These are phyloP conservation scores for Eulithis prunata DNA, from an alignment of 2,888 invertebrate genomes.

Conservation along the genomic window DNA sequence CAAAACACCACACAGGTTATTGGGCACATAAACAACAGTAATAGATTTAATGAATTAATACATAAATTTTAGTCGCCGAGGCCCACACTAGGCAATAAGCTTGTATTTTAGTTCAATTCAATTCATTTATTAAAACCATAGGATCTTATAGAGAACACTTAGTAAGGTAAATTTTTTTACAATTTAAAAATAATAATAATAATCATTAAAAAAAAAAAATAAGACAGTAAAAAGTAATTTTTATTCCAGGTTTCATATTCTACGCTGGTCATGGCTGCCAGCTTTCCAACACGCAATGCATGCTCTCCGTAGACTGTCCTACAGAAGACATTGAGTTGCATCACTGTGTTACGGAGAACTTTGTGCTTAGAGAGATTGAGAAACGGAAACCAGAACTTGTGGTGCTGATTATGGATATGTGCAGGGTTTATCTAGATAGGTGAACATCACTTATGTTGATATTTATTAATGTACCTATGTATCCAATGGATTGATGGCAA, in stretches of 20 bases:
- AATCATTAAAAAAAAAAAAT: no score
- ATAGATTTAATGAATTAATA: no score
- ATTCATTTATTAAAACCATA: no score
- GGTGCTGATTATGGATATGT: slow-evolving; percentile 84
- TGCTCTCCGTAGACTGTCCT: slow-evolving; percentile 79
- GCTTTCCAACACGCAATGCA: slow-evolving; percentile 76
- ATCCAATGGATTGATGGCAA: not conserved
- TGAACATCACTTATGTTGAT: not conserved
- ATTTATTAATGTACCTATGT: not conserved
- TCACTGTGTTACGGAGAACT: slow-evolving; percentile 78
- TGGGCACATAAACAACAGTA: no score
- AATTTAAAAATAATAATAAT: no score
- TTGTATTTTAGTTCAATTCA: no score
- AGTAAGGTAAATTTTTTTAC: no score
- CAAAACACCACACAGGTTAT: no score
- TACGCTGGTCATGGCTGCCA: slow-evolving; percentile 85
- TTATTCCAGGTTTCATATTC: slow-evolving; percentile 77
- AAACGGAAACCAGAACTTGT: slow-evolving; percentile 74
- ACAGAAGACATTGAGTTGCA: slow-evolving; percentile 61
- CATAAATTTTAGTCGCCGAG: no score
- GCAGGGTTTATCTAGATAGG: slow-evolving; percentile 77
- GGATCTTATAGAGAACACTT: no score
- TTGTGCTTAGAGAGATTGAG: slow-evolving; percentile 68
- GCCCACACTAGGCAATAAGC: no score
- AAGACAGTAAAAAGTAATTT: no score